phyloP scores from a whole-genome alignment of 1,140 invertebrate species.

The Colletes gigas region DNA sequence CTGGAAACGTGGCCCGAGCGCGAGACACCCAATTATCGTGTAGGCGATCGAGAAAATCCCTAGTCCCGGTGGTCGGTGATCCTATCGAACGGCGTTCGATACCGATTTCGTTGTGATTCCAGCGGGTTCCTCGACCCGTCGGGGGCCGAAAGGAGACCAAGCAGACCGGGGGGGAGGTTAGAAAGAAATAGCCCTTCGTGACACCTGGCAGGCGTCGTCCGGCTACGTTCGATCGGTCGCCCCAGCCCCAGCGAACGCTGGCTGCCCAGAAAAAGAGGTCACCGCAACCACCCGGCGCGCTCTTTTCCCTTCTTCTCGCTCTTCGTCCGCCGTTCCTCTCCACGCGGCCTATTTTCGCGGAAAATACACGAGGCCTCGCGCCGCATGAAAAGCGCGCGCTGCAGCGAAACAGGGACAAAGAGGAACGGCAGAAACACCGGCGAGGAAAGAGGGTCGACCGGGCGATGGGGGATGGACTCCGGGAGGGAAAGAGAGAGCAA shows the following conservation, averaged over 20 bases:
- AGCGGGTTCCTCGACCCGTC: not conserved
- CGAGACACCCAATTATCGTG: slow-evolving; percentile 14
- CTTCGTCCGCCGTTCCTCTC: slow-evolving; percentile 38
- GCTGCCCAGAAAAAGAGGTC: slow-evolving; percentile 48
- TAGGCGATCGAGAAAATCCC: not conserved
- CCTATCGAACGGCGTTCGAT: slow-evolving; percentile 2
- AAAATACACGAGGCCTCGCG: slow-evolving; percentile 52
- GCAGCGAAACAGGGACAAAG: slow-evolving; percentile 44
- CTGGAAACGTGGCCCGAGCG: not conserved
- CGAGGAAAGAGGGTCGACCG: not conserved
- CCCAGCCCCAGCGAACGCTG: slow-evolving; percentile 3
- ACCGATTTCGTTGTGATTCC: slow-evolving; percentile 8
- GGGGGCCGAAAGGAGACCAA: not conserved
- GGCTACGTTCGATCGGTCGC: slow-evolving; percentile 41
- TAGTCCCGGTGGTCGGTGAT: too few relatives aligned
- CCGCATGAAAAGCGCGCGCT: slow-evolving; percentile 49
- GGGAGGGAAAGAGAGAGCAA: slow-evolving; percentile 11
- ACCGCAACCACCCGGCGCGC: slow-evolving; percentile 33
- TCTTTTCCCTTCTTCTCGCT: slow-evolving; percentile 18
- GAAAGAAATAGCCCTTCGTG: slow-evolving; percentile 43
- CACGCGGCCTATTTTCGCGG: slow-evolving; percentile 68
- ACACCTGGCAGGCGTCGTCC: slow-evolving; percentile 36
- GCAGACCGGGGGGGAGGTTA: not conserved
- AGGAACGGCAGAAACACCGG: slow-evolving; percentile 9
- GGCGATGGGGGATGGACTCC: not conserved